These are phyloP conservation scores for Gobionotothen gibberifrons DNA, from an alignment of 2,797 vertebrate species.

Conservation along the genomic window DNA sequence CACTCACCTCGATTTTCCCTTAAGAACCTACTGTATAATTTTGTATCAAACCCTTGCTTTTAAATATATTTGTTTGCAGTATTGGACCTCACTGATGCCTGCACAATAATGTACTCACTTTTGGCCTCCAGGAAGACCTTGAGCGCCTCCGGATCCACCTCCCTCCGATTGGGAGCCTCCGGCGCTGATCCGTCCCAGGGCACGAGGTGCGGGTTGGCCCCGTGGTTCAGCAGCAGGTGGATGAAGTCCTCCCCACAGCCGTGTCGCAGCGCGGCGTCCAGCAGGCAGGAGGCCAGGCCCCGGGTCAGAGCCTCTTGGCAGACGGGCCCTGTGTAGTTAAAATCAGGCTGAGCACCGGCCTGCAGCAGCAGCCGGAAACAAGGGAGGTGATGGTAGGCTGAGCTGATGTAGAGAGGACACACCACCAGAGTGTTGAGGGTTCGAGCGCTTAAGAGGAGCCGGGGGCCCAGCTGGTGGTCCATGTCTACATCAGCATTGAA, in stretches of 20 bases:
- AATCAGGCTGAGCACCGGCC: slow-evolving; percentile 93
- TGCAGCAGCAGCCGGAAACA: slow-evolving; percentile 92
- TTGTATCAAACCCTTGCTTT: not conserved
- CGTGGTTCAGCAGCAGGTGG: slow-evolving; percentile 91
- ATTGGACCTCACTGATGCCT: not conserved
- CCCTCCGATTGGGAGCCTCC: slow-evolving; percentile 84
- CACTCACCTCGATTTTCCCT: too few relatives aligned
- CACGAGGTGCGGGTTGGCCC: slow-evolving; percentile 89
- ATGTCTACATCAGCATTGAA: slow-evolving; percentile 93
- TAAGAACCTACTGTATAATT: not conserved
- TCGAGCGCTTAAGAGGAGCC: slow-evolving; percentile 83
- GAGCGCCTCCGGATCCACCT: slow-evolving; percentile 89
- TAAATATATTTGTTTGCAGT: not conserved
- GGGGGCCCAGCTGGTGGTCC: slow-evolving; percentile 87
- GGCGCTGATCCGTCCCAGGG: slow-evolving; percentile 84
- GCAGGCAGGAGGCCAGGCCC: slow-evolving; percentile 90
- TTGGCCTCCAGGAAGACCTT: slow-evolving; percentile 87
- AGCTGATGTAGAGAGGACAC: slow-evolving; percentile 95
- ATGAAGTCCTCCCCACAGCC: slow-evolving; percentile 91
- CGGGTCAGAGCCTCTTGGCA: slow-evolving; percentile 86
- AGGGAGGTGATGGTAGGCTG: slow-evolving; percentile 92
- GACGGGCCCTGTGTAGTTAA: slow-evolving; percentile 91
- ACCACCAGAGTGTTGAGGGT: slow-evolving; percentile 92
- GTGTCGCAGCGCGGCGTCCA: slow-evolving; percentile 92
- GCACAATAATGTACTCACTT: slow-evolving; percentile 80